These are phyloP conservation scores for Iphiclides podalirius DNA, from an alignment of 2,888 invertebrate genomes.

Conservation along the genomic window DNA sequence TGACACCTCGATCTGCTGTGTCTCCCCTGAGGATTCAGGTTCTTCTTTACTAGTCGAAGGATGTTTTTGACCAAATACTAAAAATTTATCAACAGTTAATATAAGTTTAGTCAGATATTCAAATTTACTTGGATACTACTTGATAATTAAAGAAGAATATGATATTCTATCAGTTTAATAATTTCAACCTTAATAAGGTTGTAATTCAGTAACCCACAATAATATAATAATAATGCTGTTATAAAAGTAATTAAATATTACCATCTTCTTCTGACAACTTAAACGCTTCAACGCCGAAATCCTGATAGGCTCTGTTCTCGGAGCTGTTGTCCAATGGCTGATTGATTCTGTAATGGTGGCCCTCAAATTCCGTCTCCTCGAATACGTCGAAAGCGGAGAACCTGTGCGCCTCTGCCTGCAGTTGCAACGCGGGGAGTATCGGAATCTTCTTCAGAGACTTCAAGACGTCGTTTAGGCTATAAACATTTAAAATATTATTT, in stretches of 20 bases:
- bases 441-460: slow-evolving; percentile 90
- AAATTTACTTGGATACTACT: no score
- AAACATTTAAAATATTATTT: slow-evolving; percentile 31
- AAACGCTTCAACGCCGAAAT: slow-evolving; percentile 70
- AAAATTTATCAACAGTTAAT: slow-evolving; percentile 25
- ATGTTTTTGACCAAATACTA: slow-evolving; percentile 63
- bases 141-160: no score
- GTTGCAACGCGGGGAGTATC: slow-evolving; percentile 86
- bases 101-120: no score
- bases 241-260: no score
- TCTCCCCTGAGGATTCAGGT: slow-evolving; percentile 43
- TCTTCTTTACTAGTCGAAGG: slow-evolving; percentile 53
- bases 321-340: slow-evolving; percentile 60
- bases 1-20: slow-evolving; percentile 49
- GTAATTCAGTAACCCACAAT: no score
- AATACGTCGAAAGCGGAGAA: slow-evolving; percentile 83
- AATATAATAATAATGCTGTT: no score
- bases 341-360: slow-evolving; percentile 59
- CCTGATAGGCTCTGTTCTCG: slow-evolving; percentile 56
- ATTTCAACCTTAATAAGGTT: no score
- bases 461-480: slow-evolving; percentile 87
- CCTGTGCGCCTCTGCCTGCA: slow-evolving; percentile 81
- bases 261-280: slow-evolving; percentile 73
- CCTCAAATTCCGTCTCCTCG: slow-evolving; percentile 73
- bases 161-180: no score